Conservation (phyloP, 2,888 invertebrate genomes). For the Blastobasis adustella region DNA sequence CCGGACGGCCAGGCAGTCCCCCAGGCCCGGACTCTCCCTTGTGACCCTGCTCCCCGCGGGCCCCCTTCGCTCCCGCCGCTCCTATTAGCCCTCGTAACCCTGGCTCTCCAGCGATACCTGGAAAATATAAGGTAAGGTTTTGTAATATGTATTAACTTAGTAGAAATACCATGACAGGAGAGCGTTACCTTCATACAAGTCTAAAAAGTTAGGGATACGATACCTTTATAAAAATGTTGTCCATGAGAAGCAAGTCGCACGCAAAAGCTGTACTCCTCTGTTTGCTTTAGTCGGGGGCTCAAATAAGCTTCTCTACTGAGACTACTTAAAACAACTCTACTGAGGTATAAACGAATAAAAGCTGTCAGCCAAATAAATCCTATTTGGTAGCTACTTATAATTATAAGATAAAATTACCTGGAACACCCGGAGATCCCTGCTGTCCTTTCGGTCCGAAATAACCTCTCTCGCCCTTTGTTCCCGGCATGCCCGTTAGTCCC, state of each 20-base stretch:
- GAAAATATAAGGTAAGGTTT: not conserved
- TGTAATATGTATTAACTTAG: not conserved
- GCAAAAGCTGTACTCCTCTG: no score
- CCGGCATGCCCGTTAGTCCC: slow-evolving; percentile 80
- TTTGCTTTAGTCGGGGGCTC: no score
- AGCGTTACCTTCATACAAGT: no score
- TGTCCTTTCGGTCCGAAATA: slow-evolving; percentile 81
- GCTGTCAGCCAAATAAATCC: no score
- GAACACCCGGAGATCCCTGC: slow-evolving; percentile 79
- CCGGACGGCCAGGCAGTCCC: slow-evolving; percentile 86
- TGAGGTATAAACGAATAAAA: no score
- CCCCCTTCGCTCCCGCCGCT: slow-evolving; percentile 82
- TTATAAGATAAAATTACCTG: slow-evolving; percentile 48
- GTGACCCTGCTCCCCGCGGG: slow-evolving; percentile 83
- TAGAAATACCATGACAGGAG: no score
- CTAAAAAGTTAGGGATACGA: no score
- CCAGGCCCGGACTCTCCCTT: slow-evolving; percentile 83
- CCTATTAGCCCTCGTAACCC: slow-evolving; percentile 78
- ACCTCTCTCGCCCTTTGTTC: slow-evolving; percentile 84
- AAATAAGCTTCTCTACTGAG: no score
- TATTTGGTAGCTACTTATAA: no score
- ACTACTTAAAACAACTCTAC: no score
- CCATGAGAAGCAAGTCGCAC: no score
- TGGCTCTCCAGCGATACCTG: slow-evolving; percentile 77
- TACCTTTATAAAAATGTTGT: no score